Evolutionary conservation across 2,797 vertebrate genomes (phyloP), one percentile per base, ranked within the genome.

Genomic region (Labeo calbasu): DNA sequence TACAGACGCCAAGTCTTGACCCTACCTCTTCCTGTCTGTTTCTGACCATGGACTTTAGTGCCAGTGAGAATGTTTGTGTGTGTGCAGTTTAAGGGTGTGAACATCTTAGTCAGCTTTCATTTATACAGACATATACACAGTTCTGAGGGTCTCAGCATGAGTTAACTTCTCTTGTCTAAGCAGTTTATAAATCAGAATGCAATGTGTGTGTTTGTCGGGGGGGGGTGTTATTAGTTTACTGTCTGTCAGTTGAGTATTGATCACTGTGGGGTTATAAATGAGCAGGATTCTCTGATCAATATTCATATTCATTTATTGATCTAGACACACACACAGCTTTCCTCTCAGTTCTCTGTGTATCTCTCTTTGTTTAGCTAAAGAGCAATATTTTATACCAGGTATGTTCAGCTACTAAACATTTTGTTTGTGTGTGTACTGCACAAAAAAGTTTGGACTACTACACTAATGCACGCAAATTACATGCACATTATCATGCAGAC

Each of bases 311-410:
- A 83, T 77, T 53, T 69, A 84, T 78, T 68, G 82, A 83, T 77
- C 36, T 25, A n/a, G 9, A 23, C 55, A 80, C 17, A 65, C 36
- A 82, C 55, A 61, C 43, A 59, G 68, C 51, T 53, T 73, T 63
- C 10, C 15, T 94, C 93, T 94, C 93, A 94, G 94, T 92, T 92
- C 93, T 95, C 92, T 93, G 88, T 94, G 91, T 95, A 92, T 96
- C 92, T 88, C 46, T 92, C 94, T 92, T 95, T 94, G 88, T 91
- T 36, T 98, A 99, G 98, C 97, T 94, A 99, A 97, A 96, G 98
- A 99, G 94, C 97, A 99, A 93, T 99, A 99, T 98, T 97, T 98
- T 96, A 97, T 99, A 96, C 97, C 97, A 99, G 98, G 98, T 99
- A 98, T 94, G 96, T 94, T 92, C 90, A 94, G 91, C 92, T 69